These are phyloP conservation scores for Leuciscus idus DNA, from an alignment of 2,113 vertebrate genomes.

Conservation along the genomic window DNA sequence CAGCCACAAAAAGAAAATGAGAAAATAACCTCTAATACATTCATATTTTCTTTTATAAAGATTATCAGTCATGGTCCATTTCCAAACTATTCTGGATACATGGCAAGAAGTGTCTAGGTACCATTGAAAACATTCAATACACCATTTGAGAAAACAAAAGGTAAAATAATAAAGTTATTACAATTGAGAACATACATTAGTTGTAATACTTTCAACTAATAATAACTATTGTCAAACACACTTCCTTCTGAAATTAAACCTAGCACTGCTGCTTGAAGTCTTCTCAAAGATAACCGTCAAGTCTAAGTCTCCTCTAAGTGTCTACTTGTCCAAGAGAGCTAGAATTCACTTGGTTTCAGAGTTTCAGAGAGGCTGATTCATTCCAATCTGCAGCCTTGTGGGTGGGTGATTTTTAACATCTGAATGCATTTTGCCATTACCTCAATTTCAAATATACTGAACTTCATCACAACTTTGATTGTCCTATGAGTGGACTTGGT, in stretches of 20 bases:
- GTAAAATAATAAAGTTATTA: constrained; percentile 27
- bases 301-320: not conserved
- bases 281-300: constrained; percentile 24
- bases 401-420: not conserved
- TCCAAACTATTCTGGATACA: constrained; percentile 38
- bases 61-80: constrained; percentile 44
- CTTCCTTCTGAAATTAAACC: constrained; percentile 22
- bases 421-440: constrained; percentile 3
- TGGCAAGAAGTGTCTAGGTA: constrained; percentile 46
- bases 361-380: not conserved
- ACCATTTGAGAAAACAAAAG: constrained; percentile 35
- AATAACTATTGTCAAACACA: constrained; percentile 26
- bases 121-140: constrained; percentile 53
- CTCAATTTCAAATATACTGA: constrained; percentile 28
- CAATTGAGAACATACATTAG: constrained; percentile 43
- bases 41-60: constrained; percentile 33
- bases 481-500: constrained; percentile 47
- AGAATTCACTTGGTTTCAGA: not conserved
- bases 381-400: not conserved
- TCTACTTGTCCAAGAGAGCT: not conserved
- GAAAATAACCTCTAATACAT: constrained; percentile 25
- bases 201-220: constrained; percentile 51
- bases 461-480: constrained; percentile 41
- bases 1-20: not conserved
- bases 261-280: constrained; percentile 41